A percentile compares a stretch with the other conserved stretches of the same genome.
Conservation (phyloP, 1,140 invertebrate genomes). For the Achatina immaculata region DNA sequence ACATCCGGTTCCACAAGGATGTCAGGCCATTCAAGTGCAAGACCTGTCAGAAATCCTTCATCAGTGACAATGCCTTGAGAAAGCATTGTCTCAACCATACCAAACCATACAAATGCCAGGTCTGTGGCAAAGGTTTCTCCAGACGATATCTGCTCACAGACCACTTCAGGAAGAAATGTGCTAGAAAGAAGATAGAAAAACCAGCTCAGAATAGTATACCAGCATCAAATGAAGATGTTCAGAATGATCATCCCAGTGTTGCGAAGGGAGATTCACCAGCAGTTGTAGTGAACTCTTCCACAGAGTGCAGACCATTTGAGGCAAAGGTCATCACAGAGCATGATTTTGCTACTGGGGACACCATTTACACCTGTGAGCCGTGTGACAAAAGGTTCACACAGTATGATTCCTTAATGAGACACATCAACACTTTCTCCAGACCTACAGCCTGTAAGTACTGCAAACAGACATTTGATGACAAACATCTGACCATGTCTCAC, state of each 20-base stretch:
- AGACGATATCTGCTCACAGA: slow-evolving; percentile 29
- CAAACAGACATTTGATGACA: slow-evolving; percentile 29
- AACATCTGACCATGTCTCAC: slow-evolving; percentile 22
- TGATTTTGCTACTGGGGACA: not conserved
- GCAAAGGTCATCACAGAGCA: not conserved
- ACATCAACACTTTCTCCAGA: slow-evolving; percentile 28
- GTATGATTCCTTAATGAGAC: slow-evolving; percentile 22
- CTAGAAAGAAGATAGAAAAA: not conserved
- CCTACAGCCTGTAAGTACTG: slow-evolving; percentile 32
- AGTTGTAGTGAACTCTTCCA: not conserved
- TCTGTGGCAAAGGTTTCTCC: slow-evolving; percentile 34
- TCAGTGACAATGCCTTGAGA: slow-evolving; percentile 27
- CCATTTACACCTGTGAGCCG: slow-evolving; percentile 9
- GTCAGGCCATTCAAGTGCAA: slow-evolving; percentile 21
- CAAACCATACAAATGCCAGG: slow-evolving; percentile 33
- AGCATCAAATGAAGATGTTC: not conserved
- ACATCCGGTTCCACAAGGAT: slow-evolving; percentile 35
- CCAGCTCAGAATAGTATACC: not conserved
- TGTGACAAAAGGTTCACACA: slow-evolving; percentile 29
- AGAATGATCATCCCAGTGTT: not conserved
- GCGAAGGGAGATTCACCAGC: not conserved
- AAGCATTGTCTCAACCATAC: slow-evolving; percentile 34
- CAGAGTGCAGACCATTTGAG: not conserved
- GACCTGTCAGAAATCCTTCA: slow-evolving; percentile 22
- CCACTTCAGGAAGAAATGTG: slow-evolving; percentile 30